Conservation (phyloP, 2,888 invertebrate species). For the Cryptops parisi region DNA sequence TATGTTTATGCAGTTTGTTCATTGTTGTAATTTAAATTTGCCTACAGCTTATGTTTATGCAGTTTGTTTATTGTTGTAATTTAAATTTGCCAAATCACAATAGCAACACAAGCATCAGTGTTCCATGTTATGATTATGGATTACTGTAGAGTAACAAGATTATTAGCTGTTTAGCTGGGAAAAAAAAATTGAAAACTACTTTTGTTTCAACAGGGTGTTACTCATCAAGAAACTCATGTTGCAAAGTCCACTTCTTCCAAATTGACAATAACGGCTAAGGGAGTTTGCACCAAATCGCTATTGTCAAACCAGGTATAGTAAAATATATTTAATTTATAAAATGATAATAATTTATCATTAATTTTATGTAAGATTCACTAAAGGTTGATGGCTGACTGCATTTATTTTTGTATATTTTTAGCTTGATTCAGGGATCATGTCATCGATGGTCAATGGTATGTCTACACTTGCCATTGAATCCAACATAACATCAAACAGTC, state of each 20-base stretch:
- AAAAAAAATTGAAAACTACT: background rate
- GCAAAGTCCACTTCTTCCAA: constrained; percentile 19
- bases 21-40: too few relatives aligned
- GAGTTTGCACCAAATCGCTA: constrained; percentile 13
- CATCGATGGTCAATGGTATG: constrained; percentile 8
- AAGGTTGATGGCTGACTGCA: background rate
- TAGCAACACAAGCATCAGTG: too few relatives aligned
- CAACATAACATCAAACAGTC: constrained; percentile 22
- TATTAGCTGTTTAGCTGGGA: background rate
- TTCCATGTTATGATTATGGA: too few relatives aligned
- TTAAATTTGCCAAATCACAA: too few relatives aligned
- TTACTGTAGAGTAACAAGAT: background rate
- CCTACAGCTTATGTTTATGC: too few relatives aligned
- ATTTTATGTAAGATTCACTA: background rate
- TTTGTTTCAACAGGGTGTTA: constrained; percentile 14
- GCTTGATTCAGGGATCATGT: constrained; percentile 15
- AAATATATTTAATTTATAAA: background rate
- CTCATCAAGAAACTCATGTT: constrained; percentile 18
- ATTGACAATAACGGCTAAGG: constrained; percentile 20
- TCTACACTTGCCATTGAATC: background rate
- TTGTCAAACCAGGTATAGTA: constrained; percentile 13
- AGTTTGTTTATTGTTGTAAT: too few relatives aligned
- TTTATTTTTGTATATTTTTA: constrained; percentile 7
- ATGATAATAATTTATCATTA: background rate
- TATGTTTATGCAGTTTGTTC: too few relatives aligned